Percentiles rank a stretch among this genome's conserved stretches.
phyloP scores from a whole-genome alignment of 2,888 invertebrate species.

The Troides oblongomaculatus region DNA sequence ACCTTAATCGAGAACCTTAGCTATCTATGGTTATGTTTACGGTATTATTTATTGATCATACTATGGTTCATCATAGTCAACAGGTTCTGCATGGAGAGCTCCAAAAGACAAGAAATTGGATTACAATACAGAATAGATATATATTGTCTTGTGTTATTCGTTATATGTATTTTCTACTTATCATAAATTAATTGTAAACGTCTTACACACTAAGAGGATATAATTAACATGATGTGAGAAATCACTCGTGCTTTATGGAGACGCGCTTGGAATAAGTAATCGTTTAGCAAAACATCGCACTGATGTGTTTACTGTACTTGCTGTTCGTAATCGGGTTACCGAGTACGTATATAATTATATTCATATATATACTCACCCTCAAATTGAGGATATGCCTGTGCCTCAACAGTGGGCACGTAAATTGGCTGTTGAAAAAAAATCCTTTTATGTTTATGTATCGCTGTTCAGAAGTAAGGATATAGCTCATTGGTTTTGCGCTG shows the following conservation, averaged over 20 bases:
- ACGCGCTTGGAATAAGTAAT: conserved; percentile 10
- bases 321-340: conserved; percentile 17
- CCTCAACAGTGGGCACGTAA: too few species aligned
- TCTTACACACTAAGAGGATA: background rate
- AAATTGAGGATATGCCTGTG: too few species aligned
- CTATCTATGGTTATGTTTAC: too few species aligned
- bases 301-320: conserved; percentile 14
- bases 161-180: background rate
- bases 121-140: too few species aligned
- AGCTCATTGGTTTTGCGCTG: background rate
- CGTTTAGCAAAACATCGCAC: conserved; percentile 14
- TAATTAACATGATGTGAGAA: background rate
- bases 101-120: too few species aligned
- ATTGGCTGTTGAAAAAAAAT: too few species aligned
- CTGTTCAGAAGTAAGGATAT: background rate
- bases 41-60: too few species aligned
- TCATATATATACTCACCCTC: background rate
- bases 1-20: too few species aligned
- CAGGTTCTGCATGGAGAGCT: too few species aligned
- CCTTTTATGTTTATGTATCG: background rate
- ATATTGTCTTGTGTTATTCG: too few species aligned
- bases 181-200: background rate
- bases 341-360: conserved; percentile 9
- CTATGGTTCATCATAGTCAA: too few species aligned
- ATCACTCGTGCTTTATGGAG: conserved; percentile 2